These are phyloP conservation scores for Bos indicus DNA, from an alignment of 2,113 vertebrate species.

Conservation along the genomic window DNA sequence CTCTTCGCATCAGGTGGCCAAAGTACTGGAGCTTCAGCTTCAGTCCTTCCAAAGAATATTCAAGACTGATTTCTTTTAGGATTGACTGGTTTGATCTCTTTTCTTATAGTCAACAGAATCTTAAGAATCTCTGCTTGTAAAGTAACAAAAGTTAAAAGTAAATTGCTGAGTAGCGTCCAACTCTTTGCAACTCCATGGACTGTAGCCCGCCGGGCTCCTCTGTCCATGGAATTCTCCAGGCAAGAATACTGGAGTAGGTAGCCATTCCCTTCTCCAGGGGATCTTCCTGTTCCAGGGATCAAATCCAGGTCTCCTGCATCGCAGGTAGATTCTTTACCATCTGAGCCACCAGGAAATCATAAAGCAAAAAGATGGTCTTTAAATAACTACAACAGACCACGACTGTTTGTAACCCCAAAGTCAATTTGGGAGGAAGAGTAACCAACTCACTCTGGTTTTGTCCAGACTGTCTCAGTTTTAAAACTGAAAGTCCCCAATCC, in stretches of 20 bases:
- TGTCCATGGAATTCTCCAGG: background rate
- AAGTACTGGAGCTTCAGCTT: background rate
- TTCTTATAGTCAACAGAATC: background rate
- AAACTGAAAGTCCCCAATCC: background rate
- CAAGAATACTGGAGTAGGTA: background rate
- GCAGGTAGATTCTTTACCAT: background rate
- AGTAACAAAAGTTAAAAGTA: background rate
- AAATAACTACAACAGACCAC: rapidly evolving
- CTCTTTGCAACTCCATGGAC: background rate
- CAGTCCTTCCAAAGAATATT: background rate
- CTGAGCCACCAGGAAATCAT: background rate
- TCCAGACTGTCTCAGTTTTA: background rate
- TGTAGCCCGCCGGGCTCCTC: rapidly evolving
- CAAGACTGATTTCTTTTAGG: background rate
- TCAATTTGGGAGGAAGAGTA: background rate
- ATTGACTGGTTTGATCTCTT: background rate
- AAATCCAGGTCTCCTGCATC: background rate
- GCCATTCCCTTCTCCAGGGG: background rate
- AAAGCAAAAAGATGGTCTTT: background rate
- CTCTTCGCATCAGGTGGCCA: background rate
- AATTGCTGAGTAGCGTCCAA: background rate
- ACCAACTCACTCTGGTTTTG: background rate
- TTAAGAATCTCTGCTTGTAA: background rate
- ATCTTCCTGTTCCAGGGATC: background rate
- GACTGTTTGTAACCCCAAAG: too few species aligned